Evolutionary conservation across 2,888 invertebrate genomes (phyloP), one percentile per base, ranked within the genome.

Genomic region (Craniophora ligustri): DNA sequence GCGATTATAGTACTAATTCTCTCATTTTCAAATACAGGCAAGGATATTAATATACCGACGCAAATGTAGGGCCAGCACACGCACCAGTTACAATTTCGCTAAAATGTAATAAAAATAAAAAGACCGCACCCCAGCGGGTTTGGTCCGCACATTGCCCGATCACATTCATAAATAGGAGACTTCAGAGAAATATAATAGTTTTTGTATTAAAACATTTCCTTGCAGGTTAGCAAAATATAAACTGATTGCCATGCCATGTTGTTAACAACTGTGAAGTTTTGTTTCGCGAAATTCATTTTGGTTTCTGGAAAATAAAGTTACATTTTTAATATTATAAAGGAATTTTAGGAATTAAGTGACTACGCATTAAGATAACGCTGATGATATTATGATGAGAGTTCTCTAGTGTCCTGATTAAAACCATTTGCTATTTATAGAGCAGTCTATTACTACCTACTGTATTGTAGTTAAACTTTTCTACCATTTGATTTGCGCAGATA

Each of bases 1-100:
- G 19, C 45, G 54, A 55, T 48, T 68, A 48, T 46, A 58, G 48
- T 51, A 55, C 51, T 71, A 69, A 71, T 71, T 71, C 50, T 54
- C 58, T 56, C 56, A 69, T 72, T 65, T 61, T 69, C 50, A 54
- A 62, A 69, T 62, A 59, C 56, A 66, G 35, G 48, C 40, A 44
- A 48, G 48, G 41, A 45, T 57, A 73, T 66, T 69, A 68, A 73
- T 69, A 60, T 35, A 53, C 58, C 45, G 48, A 44, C 48, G 62
- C 53, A 30, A 48, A 50, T 39, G 36, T 49, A 56, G 31, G 57
- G 47, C 53, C 38, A 48, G 13, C 21, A 35, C 28, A 58, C n/a
- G n/a, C 53, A 50, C 40, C 48, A 48, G 47, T 34, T 47, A 56
- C 47, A 46, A 50, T 21, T 54, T 36, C 40, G 56, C 39, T 13